A percentile compares a stretch with the other conserved stretches of the same genome.
phyloP scores from a whole-genome alignment of 2,113 vertebrate species.

The Centropus unirufus region DNA sequence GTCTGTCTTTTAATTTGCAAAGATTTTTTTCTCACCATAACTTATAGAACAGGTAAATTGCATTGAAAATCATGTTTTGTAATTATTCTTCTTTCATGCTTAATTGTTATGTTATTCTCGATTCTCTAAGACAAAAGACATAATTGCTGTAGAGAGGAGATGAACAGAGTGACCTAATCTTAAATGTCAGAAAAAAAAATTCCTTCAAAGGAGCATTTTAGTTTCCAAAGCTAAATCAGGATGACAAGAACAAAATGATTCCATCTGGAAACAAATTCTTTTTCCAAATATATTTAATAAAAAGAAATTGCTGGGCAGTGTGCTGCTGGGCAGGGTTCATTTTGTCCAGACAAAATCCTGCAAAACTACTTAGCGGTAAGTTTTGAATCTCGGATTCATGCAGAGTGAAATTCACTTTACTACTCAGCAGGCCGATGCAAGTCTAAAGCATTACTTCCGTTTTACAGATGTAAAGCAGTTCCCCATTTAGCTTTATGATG shows the following conservation, averaged over 20 bases:
- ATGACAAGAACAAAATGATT: slow-evolving; percentile 37
- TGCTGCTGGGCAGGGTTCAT: background rate
- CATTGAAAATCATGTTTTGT: slow-evolving; percentile 13
- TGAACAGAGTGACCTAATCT: background rate
- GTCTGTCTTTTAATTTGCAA: background rate
- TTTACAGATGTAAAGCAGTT: background rate
- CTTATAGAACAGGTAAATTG: background rate
- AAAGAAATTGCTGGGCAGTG: slow-evolving; percentile 12
- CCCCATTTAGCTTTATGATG: background rate
- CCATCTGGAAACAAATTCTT: slow-evolving; percentile 21
- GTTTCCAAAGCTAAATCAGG: slow-evolving; percentile 17
- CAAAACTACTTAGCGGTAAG: slow-evolving; percentile 25
- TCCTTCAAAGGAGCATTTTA: slow-evolving; percentile 26
- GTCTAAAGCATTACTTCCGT: background rate
- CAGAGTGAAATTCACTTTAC: background rate
- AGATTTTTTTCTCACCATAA: background rate
- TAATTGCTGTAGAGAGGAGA: background rate
- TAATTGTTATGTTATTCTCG: background rate
- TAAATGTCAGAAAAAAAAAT: background rate
- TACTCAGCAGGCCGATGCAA: background rate
- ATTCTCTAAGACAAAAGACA: slow-evolving; percentile 22
- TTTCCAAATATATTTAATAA: slow-evolving; percentile 25
- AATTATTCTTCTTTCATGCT: background rate
- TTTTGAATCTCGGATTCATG: background rate
- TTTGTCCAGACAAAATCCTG: slow-evolving; percentile 43